Evolutionary conservation across 2,797 vertebrate species (phyloP).

Genomic region (Picus viridis): DNA sequence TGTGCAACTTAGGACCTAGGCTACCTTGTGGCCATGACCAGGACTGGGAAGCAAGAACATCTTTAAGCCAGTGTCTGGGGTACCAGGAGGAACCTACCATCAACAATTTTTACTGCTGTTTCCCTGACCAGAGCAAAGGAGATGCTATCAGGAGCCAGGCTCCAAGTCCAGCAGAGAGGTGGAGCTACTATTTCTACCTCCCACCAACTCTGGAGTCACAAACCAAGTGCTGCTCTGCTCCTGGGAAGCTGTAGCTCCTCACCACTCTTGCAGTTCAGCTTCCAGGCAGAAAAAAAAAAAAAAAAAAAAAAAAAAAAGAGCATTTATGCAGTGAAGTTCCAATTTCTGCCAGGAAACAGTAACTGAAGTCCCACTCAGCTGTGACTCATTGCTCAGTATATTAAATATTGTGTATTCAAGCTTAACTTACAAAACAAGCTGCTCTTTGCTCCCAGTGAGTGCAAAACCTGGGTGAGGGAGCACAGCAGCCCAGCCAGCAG

Average conservation of each 20-base stretch:
- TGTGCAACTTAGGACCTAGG: neutral
- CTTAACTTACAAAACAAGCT: conserved; percentile 12
- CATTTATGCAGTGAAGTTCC: conserved; percentile 1
- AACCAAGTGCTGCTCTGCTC: neutral
- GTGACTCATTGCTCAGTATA: conserved; percentile 35
- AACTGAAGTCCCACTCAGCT: conserved; percentile 47
- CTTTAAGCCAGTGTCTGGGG: accelerated
- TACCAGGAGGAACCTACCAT: neutral
- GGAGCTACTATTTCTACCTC: neutral
- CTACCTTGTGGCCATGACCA: neutral
- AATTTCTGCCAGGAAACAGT: neutral
- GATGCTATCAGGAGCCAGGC: accelerated
- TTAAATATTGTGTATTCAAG: conserved; percentile 50
- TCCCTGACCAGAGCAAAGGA: neutral
- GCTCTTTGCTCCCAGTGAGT: neutral
- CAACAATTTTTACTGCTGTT: neutral
- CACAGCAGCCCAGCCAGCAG: neutral
- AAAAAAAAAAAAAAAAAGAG: neutral
- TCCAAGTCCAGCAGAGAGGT: neutral
- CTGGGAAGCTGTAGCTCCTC: neutral
- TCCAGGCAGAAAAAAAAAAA: neutral
- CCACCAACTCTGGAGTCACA: neutral
- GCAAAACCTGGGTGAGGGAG: neutral
- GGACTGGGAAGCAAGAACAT: neutral
- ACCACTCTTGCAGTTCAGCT: neutral